Conservation (phyloP, 2,113 vertebrate species). For the Pedionomus torquatus region DNA sequence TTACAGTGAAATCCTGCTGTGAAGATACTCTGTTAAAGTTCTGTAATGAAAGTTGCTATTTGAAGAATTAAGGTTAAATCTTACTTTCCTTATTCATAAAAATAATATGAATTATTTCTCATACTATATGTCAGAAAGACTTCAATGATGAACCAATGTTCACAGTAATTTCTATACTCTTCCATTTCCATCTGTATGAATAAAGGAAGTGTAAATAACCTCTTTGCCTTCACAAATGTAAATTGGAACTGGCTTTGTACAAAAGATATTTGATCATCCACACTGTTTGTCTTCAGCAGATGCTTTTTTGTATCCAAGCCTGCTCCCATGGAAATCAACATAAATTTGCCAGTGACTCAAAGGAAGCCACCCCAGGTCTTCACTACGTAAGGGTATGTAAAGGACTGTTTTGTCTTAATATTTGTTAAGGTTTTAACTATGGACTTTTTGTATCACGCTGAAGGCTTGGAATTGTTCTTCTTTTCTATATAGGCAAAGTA, state of each 20-base stretch:
- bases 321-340: conserved; percentile 4
- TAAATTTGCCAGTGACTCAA: neutral
- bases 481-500: neutral
- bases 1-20: neutral
- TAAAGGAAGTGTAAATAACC: neutral
- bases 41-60: neutral
- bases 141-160: neutral
- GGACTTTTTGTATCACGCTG: neutral
- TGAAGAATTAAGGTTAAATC: neutral
- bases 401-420: neutral
- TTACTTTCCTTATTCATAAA: neutral
- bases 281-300: neutral
- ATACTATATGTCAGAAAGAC: neutral
- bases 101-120: no score
- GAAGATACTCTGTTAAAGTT: neutral
- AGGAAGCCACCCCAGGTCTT: neutral
- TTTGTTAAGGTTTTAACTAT: neutral
- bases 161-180: neutral
- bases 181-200: neutral
- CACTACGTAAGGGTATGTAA: neutral
- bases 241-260: neutral
- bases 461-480: neutral
- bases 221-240: conserved; percentile 15
- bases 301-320: neutral
- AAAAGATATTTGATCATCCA: neutral